Percentiles rank a stretch among this genome's conserved stretches.
phyloP scores from a whole-genome alignment of 2,113 vertebrate species.

The Thunnus thynnus region DNA sequence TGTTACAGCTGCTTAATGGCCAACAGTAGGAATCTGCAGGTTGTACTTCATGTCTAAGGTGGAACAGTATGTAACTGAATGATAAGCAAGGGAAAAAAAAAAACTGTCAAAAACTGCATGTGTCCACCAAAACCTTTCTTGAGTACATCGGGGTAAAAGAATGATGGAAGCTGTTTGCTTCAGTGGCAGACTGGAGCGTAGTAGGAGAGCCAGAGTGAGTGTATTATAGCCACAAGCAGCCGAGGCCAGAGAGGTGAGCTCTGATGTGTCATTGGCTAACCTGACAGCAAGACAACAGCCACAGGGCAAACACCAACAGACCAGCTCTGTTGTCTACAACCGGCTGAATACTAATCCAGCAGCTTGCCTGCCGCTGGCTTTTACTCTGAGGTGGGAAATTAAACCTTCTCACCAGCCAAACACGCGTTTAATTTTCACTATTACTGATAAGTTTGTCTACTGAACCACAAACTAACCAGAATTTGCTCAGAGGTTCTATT shows the following conservation, averaged over 20 bases:
- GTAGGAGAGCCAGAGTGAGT: background rate
- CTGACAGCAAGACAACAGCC: conserved; percentile 74
- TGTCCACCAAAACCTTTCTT: background rate
- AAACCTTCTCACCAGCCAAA: conserved; percentile 51
- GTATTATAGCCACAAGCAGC: conserved; percentile 37
- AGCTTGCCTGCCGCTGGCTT: conserved; percentile 43
- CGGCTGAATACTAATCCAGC: conserved; percentile 70
- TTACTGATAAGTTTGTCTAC: conserved; percentile 40
- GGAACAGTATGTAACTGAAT: background rate
- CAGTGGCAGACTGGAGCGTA: background rate
- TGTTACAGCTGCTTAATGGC: background rate
- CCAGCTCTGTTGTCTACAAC: conserved; percentile 49
- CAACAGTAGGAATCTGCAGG: background rate
- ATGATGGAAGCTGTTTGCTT: conserved; percentile 5
- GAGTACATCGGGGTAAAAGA: background rate
- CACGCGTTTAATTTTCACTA: conserved; percentile 38
- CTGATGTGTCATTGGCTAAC: conserved; percentile 60
- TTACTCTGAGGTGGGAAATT: conserved; percentile 44
- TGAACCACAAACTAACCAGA: conserved; percentile 28
- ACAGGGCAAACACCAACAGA: conserved; percentile 69
- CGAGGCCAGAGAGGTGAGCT: conserved; percentile 54
- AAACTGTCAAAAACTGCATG: background rate
- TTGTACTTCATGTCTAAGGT: background rate
- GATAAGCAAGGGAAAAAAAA: too few species aligned
- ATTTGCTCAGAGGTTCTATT: conserved; percentile 22